These are phyloP conservation scores for Arctia plantaginis DNA, from an alignment of 2,888 invertebrate species.

Conservation along the genomic window DNA sequence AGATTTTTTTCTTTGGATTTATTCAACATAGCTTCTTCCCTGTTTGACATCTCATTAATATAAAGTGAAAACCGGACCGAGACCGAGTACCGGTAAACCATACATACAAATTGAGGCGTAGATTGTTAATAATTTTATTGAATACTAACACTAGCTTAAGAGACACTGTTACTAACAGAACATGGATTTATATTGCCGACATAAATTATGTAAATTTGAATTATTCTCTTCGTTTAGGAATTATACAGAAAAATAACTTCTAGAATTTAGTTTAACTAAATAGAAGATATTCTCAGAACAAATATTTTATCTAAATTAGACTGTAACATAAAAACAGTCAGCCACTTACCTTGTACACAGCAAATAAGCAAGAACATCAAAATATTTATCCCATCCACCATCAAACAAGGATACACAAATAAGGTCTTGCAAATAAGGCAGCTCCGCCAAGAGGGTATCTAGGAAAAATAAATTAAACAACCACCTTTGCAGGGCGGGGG, in stretches of 20 bases:
- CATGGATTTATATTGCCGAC: no score
- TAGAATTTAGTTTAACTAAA: background rate
- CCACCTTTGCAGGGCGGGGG: slow-evolving; percentile 62
- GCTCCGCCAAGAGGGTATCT: slow-evolving; percentile 48
- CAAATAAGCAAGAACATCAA: slow-evolving; percentile 41
- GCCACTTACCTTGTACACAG: slow-evolving; percentile 4
- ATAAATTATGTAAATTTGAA: no score
- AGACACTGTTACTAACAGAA: no score
- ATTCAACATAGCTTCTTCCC: no score
- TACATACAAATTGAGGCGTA: background rate
- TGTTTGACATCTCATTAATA: no score
- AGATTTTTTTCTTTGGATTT: no score
- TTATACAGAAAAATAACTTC: background rate
- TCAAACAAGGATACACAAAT: slow-evolving; percentile 45
- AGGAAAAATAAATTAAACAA: slow-evolving; percentile 80
- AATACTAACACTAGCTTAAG: no score
- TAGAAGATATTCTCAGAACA: background rate
- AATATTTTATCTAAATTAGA: slow-evolving; percentile 13
- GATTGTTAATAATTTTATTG: no score
- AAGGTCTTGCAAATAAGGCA: slow-evolving; percentile 53
- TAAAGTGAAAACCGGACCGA: no score
- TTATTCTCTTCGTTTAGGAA: background rate
- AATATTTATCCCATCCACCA: slow-evolving; percentile 42
- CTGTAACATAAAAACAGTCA: slow-evolving; percentile 12
- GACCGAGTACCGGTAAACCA: background rate